Percentiles rank a stretch among this genome's conserved stretches.
phyloP scores from a whole-genome alignment of 2,797 vertebrate species.

The Anguilla anguilla region DNA sequence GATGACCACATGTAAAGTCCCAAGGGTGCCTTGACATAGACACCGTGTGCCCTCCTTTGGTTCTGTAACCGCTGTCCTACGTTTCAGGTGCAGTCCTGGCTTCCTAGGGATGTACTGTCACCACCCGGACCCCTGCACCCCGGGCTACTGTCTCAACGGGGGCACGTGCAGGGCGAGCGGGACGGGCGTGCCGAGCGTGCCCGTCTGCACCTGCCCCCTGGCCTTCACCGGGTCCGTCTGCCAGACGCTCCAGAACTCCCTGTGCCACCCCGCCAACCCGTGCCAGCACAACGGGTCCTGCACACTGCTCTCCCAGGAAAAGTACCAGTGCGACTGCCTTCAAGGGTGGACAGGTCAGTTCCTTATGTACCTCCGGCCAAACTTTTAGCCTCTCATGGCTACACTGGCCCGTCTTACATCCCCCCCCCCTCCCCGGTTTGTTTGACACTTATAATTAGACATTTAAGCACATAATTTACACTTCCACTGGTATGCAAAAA shows the following conservation, averaged over 20 bases:
- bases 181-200: constrained; percentile 70
- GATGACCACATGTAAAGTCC: too few relatives aligned
- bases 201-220: constrained; percentile 78
- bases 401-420: constrained; percentile 52
- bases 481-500: too few relatives aligned
- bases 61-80: neutral
- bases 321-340: constrained; percentile 80
- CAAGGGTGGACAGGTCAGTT: constrained; percentile 85
- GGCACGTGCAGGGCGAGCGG: constrained; percentile 84
- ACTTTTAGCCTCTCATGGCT: too few relatives aligned
- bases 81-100: constrained; percentile 62
- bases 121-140: constrained; percentile 64
- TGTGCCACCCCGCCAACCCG: constrained; percentile 82
- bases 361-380: neutral
- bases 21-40: too few relatives aligned
- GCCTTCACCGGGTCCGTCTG: constrained; percentile 83
- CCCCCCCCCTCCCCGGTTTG: too few relatives aligned
- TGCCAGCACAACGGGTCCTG: constrained; percentile 83
- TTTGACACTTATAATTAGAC: too few relatives aligned
- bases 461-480: too few relatives aligned
- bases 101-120: constrained; percentile 66
- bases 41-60: neutral
- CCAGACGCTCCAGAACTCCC: constrained; percentile 80
- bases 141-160: constrained; percentile 65
- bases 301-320: constrained; percentile 73